phyloP scores from a whole-genome alignment of 2,113 vertebrate species.

The Leucoraja erinaceus region DNA sequence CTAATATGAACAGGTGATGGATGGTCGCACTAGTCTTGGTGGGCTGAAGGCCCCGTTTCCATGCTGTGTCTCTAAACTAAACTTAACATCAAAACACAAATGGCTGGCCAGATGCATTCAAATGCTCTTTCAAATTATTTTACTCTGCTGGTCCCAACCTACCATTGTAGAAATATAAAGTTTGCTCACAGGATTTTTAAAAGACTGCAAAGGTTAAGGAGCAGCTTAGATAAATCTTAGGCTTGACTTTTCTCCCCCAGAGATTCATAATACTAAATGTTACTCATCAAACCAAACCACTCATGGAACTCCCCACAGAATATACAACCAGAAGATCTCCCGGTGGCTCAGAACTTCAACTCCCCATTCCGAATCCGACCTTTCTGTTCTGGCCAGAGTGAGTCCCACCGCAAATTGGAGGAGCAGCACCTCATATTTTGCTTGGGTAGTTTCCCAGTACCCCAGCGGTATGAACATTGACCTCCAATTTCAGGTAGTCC shows the following conservation, averaged over 20 bases:
- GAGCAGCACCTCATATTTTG: too few relatives aligned
- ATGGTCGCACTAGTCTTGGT: too few relatives aligned
- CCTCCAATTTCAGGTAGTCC: too few relatives aligned
- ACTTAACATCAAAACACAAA: neutral
- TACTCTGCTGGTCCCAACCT: neutral
- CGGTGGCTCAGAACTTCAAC: too few relatives aligned
- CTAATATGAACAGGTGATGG: too few relatives aligned
- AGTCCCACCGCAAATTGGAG: too few relatives aligned
- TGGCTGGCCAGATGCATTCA: neutral
- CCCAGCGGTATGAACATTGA: too few relatives aligned
- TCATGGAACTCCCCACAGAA: neutral
- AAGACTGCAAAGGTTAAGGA: neutral
- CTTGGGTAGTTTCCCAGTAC: too few relatives aligned
- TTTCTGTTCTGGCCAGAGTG: too few relatives aligned
- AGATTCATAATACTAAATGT: neutral
- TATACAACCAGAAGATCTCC: neutral
- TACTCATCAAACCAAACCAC: neutral
- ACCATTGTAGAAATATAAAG: neutral
- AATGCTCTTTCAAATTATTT: neutral
- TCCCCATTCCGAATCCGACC: too few relatives aligned
- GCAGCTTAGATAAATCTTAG: neutral
- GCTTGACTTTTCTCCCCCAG: neutral
- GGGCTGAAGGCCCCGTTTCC: too few relatives aligned
- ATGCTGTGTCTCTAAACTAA: neutral
- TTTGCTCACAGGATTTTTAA: neutral